A percentile compares a stretch with the other conserved stretches of the same genome.
Evolutionary conservation across 2,888 invertebrate species (phyloP).

Genomic region (Bugulina stolonifera): DNA sequence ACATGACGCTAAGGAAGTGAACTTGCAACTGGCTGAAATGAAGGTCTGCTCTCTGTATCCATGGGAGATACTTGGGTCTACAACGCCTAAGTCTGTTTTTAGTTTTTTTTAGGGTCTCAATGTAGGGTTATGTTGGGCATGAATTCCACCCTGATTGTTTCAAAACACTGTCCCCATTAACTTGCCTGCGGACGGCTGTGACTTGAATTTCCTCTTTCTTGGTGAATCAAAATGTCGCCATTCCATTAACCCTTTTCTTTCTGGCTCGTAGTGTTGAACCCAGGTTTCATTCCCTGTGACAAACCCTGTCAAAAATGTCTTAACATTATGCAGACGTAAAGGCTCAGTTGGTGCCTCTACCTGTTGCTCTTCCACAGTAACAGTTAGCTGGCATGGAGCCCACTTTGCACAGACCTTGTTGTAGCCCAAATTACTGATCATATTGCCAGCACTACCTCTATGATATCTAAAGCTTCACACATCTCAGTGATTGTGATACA

Average conservation of each 20-base stretch:
- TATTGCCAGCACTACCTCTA: background rate
- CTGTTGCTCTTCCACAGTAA: background rate
- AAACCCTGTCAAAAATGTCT: conserved; percentile 11
- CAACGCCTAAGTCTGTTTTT: too few species aligned
- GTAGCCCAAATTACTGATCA: conserved; percentile 11
- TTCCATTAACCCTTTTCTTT: background rate
- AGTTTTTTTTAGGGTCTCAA: too few species aligned
- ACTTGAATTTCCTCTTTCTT: too few species aligned
- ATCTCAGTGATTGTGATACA: conserved; percentile 15
- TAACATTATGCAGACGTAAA: background rate
- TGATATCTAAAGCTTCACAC: background rate
- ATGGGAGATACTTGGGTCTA: too few species aligned
- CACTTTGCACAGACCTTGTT: conserved; percentile 15
- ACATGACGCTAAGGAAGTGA: too few species aligned
- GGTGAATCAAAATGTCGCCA: background rate
- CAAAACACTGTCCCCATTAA: too few species aligned
- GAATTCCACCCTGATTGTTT: too few species aligned
- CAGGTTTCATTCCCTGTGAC: conserved; percentile 1
- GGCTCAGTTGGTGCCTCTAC: conserved; percentile 16
- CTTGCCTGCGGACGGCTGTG: too few species aligned
- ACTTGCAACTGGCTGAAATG: too few species aligned
- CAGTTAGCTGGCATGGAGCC: conserved; percentile 2
- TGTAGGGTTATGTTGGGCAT: too few species aligned
- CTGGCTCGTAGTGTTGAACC: conserved; percentile 21
- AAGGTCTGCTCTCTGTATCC: too few species aligned